These are phyloP conservation scores for Hypomecis atomaria DNA, from an alignment of 2,888 invertebrate genomes.

Conservation along the genomic window DNA sequence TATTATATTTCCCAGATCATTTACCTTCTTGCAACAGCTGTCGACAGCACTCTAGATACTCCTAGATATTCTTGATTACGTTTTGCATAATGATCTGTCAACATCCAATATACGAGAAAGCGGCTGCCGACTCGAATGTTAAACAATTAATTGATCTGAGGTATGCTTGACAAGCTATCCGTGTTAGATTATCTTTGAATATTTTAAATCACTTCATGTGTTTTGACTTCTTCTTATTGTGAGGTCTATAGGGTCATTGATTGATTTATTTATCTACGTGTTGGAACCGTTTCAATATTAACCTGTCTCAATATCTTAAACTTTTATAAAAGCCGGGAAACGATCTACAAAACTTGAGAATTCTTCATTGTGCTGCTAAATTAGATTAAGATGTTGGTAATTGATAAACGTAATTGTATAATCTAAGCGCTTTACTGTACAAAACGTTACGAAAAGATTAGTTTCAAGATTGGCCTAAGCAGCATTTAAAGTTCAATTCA, in stretches of 20 bases:
- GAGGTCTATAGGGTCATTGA: not conserved
- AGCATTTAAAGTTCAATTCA: constrained; percentile 15
- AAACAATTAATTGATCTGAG: constrained; percentile 25
- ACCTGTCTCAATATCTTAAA: not conserved
- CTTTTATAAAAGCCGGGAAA: too few species aligned
- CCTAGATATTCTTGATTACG: constrained; percentile 15
- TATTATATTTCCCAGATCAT: constrained; percentile 13
- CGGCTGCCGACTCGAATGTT: constrained; percentile 18
- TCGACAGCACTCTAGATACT: constrained; percentile 16
- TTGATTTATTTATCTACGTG: not conserved
- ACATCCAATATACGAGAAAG: constrained; percentile 26
- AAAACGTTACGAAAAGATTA: constrained; percentile 16
- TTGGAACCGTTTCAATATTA: not conserved
- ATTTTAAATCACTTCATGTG: constrained; percentile 16
- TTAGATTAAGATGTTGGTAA: constrained; percentile 1
- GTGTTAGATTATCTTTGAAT: constrained; percentile 14
- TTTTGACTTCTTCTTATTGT: constrained; percentile 15
- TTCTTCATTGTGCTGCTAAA: not conserved
- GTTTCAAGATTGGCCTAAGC: constrained; percentile 8
- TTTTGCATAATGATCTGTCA: constrained; percentile 31
- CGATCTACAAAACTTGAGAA: too few species aligned
- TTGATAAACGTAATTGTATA: constrained; percentile 5
- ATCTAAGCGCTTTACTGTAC: not conserved
- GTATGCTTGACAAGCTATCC: constrained; percentile 14
- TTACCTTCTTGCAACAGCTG: not conserved